Base-by-base conservation (phyloP, 2,888 invertebrate genomes). In the Lepeophtheirus nordmannii region DNA sequence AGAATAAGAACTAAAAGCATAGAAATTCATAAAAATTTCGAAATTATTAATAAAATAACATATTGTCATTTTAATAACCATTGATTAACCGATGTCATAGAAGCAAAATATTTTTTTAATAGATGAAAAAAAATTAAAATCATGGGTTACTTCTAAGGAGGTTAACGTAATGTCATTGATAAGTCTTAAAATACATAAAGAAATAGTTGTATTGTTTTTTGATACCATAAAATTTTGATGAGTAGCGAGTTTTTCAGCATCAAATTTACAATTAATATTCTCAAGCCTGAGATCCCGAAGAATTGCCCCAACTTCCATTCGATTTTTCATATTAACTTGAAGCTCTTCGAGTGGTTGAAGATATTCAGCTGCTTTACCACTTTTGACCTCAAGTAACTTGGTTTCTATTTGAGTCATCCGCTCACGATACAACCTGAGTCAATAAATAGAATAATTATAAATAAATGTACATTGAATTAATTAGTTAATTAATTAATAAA, bases 301-400 rank as follows among this genome's bases (percentile, higher is more conserved):
- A 68, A 91, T 81, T 62, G 89, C 89, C 0, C 93, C 90, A n/a
- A 94, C 93, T 77, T 93, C 89, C 66, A 86, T 87, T 61, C 87
- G 80, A 12, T 83, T 82, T 70, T 85, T 81, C 84, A 89, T 86
- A 73, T 89, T 88, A 72, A 92, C 90, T 74, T 89, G 87, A 60
- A 96, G 78, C 69, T 89, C 83, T 72, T 87, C 83, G 64, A 94
- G 76, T 0, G 93, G 93, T 62, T 84, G 85, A 1, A 91, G 78
- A 75, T 93, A 96, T 75, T 94, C 94, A 71, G 84, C 82, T 0
- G 92, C 92, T 65, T 84, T 82, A 0, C 91, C 93, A 0, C 85
- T 84, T 58, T 85, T 81, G 12, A 96, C 88, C 75, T 93, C 93
- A 0, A 85, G 80, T 20, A 94, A 78, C 76, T 92, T 91, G 37